phyloP scores from a whole-genome alignment of 2,888 invertebrate species.

The Drosophila cracens region DNA sequence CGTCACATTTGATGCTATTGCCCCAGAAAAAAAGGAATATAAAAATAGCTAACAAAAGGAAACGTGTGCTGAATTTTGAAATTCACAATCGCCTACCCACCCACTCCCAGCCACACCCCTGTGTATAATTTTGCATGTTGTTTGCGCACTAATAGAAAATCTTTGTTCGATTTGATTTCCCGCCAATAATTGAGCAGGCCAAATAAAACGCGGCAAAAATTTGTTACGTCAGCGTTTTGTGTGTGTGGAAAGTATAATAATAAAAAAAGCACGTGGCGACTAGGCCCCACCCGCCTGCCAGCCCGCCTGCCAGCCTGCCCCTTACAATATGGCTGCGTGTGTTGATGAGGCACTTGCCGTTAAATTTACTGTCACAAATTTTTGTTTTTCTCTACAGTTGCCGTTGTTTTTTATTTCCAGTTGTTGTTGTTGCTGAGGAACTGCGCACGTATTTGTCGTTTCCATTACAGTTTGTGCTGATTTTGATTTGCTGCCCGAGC shows the following conservation, averaged over 20 bases:
- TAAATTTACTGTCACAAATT: constrained; percentile 74
- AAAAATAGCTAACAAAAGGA: constrained; percentile 1
- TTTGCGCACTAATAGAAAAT: constrained; percentile 72
- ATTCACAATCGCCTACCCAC: constrained; percentile 1
- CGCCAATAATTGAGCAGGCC: constrained; percentile 46
- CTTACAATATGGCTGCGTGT: constrained; percentile 36
- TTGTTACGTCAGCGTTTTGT: constrained; percentile 34
- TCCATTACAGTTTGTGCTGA: constrained; percentile 81
- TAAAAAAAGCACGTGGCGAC: constrained; percentile 4
- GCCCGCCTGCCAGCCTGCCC: neutral
- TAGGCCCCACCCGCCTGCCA: constrained; percentile 12
- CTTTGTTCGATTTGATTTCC: constrained; percentile 50
- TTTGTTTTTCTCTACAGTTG: constrained; percentile 12
- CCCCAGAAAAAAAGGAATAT: constrained; percentile 34
- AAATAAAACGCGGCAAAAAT: constrained; percentile 26
- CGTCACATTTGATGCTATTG: constrained; percentile 73
- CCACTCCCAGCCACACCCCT: neutral
- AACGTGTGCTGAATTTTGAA: constrained; percentile 73
- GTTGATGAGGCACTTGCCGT: constrained; percentile 66
- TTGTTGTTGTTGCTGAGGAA: constrained; percentile 44
- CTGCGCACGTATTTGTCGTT: constrained; percentile 78
- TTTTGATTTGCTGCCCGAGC: constrained; percentile 74
- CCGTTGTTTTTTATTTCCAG: neutral
- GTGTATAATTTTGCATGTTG: constrained; percentile 61
- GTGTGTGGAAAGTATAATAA: neutral